Base-by-base conservation (phyloP, 2,113 vertebrate genomes). In the Amazona guildingii region DNA sequence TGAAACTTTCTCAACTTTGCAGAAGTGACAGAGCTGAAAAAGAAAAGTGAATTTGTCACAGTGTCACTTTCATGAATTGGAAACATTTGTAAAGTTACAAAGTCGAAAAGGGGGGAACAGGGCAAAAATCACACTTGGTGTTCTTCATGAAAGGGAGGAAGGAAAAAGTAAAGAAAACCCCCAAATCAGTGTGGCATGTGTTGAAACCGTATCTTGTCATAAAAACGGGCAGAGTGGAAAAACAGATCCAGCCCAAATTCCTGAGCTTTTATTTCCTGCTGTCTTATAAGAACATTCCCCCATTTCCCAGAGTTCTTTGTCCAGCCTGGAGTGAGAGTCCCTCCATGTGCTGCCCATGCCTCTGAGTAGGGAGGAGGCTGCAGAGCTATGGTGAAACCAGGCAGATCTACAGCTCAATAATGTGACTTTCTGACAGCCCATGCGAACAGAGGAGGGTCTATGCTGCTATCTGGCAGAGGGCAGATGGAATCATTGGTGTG, bases 1-100 rank as follows among this genome's bases (percentile, higher is more conserved):
- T 51, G n/a, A 80, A 94, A 95, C 55, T 85, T 91, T 90, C 43
- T 85, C 74, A 64, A 72, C 74, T 94, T 82, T 68, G 51, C 31
- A 31, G 78, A 72, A 94, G 73, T 87, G 90, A 72, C 1, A 0
- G 74, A 91, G 62, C 66, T 79, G 66, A 54, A 82, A 89, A 78
- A 91, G 61, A 68, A 91, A 96, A 95, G 51, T 57, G 92, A 59
- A 68, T 93, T 93, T 94, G 90, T 96, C 90, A 94, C 81, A 66
- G 70, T 83, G 92, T 87, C 92, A 90, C 78, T 76, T 94, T 29
- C 82, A 68, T 16, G 63, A 79, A 61, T 35, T 46, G 78, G 69
- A 90, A 91, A 64, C 87, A 73, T 93, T 94, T 95, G 57, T 91
- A 87, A 94, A 76, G 70, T 76, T 87, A 64, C 62, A 25, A 59